Evolutionary conservation across 2,888 invertebrate species (phyloP).

Genomic region (Perithous albicinctus): DNA sequence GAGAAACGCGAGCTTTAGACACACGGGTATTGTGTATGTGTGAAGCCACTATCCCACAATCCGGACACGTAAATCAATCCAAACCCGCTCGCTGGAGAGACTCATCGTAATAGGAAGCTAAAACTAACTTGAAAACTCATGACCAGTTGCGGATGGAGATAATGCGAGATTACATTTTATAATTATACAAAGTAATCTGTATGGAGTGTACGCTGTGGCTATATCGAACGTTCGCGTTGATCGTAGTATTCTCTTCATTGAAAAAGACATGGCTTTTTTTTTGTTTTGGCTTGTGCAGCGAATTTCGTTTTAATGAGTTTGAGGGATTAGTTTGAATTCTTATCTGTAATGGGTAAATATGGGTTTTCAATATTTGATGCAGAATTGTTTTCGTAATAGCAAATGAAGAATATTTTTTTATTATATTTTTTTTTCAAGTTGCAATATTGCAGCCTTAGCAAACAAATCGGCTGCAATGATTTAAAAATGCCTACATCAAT

Average conservation of each 20-base stretch:
- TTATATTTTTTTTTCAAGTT: too few species aligned
- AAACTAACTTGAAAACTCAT: not conserved
- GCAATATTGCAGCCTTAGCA: not conserved
- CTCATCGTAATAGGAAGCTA: slow-evolving; percentile 48
- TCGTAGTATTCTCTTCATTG: too few species aligned
- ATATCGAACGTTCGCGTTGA: not conserved
- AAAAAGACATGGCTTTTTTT: too few species aligned
- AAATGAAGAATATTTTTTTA: too few species aligned
- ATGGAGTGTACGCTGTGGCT: too few species aligned
- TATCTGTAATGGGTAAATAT: too few species aligned
- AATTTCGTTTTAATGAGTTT: too few species aligned
- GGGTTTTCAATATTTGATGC: too few species aligned
- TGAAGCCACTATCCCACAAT: slow-evolving; percentile 46
- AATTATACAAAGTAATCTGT: slow-evolving; percentile 32
- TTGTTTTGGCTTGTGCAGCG: too few species aligned
- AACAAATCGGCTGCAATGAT: not conserved
- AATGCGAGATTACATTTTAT: slow-evolving; percentile 27
- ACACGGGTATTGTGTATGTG: slow-evolving; percentile 56
- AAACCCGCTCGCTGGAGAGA: slow-evolving; percentile 45
- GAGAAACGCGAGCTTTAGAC: slow-evolving; percentile 24
- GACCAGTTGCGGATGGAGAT: slow-evolving; percentile 29
- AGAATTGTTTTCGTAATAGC: too few species aligned
- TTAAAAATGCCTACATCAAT: too few species aligned
- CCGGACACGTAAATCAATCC: slow-evolving; percentile 66
- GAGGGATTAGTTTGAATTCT: too few species aligned